Percentiles rank a stretch among this genome's conserved stretches.
Evolutionary conservation across 2,797 vertebrate species (phyloP).

Genomic region (Denticeps clupeoides): DNA sequence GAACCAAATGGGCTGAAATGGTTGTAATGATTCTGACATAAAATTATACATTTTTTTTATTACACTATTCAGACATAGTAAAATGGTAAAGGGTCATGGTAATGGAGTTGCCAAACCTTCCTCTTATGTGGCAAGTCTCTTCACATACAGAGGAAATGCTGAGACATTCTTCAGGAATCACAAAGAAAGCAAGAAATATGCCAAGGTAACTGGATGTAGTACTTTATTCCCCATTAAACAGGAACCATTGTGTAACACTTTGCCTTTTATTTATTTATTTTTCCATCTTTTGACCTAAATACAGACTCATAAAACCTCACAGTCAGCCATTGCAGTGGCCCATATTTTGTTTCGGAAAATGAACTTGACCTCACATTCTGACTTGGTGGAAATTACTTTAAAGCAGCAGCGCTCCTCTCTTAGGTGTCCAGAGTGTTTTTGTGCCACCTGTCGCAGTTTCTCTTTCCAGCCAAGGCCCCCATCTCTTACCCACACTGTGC

Average conservation of each 20-base stretch:
- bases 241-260: not conserved
- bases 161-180: not conserved
- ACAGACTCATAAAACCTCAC: constrained; percentile 24
- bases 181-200: no score
- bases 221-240: no score
- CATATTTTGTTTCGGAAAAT: constrained; percentile 28
- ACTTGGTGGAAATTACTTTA: constrained; percentile 17
- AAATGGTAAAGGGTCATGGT: not conserved
- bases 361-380: constrained; percentile 33
- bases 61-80: no score
- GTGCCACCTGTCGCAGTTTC: constrained; percentile 12
- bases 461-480: constrained; percentile 6
- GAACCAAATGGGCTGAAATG: no score
- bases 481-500: constrained; percentile 34
- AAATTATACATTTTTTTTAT: no score
- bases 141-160: not conserved
- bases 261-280: not conserved
- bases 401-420: constrained; percentile 36
- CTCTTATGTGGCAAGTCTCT: not conserved
- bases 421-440: constrained; percentile 11
- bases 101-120: not conserved
- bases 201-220: no score
- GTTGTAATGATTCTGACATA: no score
- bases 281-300: not conserved
- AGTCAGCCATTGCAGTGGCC: constrained; percentile 24